phyloP scores from a whole-genome alignment of 2,797 vertebrate species.

The Lycodopsis pacificus region DNA sequence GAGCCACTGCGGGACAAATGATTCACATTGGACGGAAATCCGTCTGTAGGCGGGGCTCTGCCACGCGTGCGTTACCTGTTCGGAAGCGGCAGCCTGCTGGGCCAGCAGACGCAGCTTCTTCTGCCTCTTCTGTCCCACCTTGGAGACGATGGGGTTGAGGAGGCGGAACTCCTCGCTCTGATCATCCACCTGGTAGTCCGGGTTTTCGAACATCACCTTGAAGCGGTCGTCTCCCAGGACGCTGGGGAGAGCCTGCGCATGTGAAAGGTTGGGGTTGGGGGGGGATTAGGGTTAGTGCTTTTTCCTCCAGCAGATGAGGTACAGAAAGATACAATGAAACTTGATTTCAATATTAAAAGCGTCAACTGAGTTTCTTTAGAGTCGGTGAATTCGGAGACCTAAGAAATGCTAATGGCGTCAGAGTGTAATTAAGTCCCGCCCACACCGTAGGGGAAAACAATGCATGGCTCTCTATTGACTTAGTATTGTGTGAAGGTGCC shows the following conservation, averaged over 20 bases:
- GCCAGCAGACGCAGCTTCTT: constrained; percentile 89
- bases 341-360: not conserved
- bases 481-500: not conserved
- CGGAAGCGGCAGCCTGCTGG: constrained; percentile 76
- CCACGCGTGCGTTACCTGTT: constrained; percentile 78
- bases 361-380: not conserved
- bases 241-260: constrained; percentile 86
- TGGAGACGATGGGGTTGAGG: constrained; percentile 97
- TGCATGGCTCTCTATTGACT: not conserved
- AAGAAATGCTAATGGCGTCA: not conserved
- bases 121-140: constrained; percentile 92
- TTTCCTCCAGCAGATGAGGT: not conserved
- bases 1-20: no score
- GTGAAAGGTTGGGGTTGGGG: not conserved
- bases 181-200: constrained; percentile 97
- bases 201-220: constrained; percentile 99
- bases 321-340: not conserved
- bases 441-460: no score
- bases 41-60: not conserved
- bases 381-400: not conserved
- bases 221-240: constrained; percentile 95
- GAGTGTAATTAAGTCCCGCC: no score
- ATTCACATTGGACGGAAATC: no score
- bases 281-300: not conserved
- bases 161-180: constrained; percentile 96